Evolutionary conservation across 2,113 vertebrate species (phyloP).

Genomic region (Piliocolobus tephrosceles): DNA sequence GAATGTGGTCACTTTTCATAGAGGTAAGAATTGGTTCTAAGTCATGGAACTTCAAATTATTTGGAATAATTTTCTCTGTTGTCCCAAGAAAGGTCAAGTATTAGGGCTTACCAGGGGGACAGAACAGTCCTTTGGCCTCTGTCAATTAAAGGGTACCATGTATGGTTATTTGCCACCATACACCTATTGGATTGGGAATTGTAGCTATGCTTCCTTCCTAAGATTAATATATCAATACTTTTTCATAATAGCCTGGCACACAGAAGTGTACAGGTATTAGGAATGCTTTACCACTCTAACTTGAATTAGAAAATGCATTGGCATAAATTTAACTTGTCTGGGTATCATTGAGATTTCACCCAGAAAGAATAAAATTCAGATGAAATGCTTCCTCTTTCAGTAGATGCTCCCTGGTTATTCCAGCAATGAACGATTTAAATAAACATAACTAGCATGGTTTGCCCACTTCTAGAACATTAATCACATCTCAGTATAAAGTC

Average conservation of each 20-base stretch:
- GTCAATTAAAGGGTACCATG: neutral
- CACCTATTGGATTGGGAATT: neutral
- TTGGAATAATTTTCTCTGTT: neutral
- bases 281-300: neutral
- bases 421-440: neutral
- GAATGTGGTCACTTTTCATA: neutral
- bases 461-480: neutral
- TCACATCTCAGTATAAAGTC: constrained; percentile 51
- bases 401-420: neutral
- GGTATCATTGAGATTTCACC: neutral
- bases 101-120: neutral
- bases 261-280: neutral
- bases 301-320: constrained; percentile 14
- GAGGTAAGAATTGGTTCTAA: neutral
- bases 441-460: neutral
- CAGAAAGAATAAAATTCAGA: constrained; percentile 24
- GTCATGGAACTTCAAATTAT: neutral
- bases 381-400: neutral
- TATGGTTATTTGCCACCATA: neutral
- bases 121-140: neutral
- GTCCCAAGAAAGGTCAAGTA: neutral
- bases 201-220: neutral
- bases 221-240: neutral
- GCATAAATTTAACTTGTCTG: neutral
- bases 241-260: neutral